Percentiles rank a stretch among this genome's conserved stretches.
These are phyloP conservation scores for Alsophila aescularia DNA, from an alignment of 2,888 invertebrate genomes.

Conservation along the genomic window DNA sequence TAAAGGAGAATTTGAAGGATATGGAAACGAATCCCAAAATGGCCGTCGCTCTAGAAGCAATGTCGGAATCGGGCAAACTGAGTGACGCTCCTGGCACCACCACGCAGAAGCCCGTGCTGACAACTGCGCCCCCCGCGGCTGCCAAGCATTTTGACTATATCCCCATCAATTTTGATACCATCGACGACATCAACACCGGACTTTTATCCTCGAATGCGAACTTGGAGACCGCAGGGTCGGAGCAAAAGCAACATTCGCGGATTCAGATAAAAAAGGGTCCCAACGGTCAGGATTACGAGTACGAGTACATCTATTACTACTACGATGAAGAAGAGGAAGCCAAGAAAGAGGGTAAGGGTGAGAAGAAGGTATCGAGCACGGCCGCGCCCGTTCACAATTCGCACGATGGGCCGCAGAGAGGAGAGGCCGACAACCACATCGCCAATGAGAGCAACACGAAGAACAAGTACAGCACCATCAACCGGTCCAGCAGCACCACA, in stretches of 20 bases:
- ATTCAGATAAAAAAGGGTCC: slow-evolving; percentile 95
- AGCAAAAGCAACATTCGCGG: slow-evolving; percentile 88
- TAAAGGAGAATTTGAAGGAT: slow-evolving; percentile 79
- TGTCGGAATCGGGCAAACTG: slow-evolving; percentile 78
- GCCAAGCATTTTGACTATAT: slow-evolving; percentile 71
- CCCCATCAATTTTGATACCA: slow-evolving; percentile 79
- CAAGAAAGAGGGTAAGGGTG: slow-evolving; percentile 64
- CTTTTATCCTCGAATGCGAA: slow-evolving; percentile 80
- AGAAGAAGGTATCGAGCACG: slow-evolving; percentile 49
- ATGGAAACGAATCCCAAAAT: slow-evolving; percentile 73
- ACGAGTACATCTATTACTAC: slow-evolving; percentile 96
- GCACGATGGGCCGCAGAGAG: slow-evolving; percentile 86
- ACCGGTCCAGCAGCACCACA: slow-evolving; percentile 68
- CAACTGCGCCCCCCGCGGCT: slow-evolving; percentile 74
- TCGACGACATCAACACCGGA: slow-evolving; percentile 78
- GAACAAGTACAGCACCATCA: slow-evolving; percentile 83
- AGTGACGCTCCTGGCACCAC: slow-evolving; percentile 72
- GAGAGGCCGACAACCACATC: slow-evolving; percentile 72
- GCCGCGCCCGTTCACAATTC: slow-evolving; percentile 74
- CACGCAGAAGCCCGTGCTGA: slow-evolving; percentile 83
- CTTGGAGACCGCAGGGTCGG: slow-evolving; percentile 86
- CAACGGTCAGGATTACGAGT: slow-evolving; percentile 95
- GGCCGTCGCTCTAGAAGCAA: slow-evolving; percentile 74
- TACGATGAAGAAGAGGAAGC: slow-evolving; percentile 91
- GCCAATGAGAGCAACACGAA: slow-evolving; percentile 74